Evolutionary conservation across 2,888 invertebrate species (phyloP), one percentile per base, ranked within the genome.

Genomic region (Parnassius smintheus): DNA sequence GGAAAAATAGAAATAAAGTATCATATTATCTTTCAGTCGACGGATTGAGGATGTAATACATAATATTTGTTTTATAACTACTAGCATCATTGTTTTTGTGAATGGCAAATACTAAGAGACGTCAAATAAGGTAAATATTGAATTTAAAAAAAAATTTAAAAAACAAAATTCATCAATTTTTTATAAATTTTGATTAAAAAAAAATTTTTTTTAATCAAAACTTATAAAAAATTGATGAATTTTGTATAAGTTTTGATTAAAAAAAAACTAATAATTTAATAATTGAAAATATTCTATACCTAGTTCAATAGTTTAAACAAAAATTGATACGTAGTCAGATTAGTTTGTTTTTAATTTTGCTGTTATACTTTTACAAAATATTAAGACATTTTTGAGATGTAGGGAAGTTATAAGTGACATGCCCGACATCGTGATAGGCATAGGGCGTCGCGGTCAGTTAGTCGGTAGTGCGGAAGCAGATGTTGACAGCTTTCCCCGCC

Each of bases 1-100:
- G 86, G 90, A 91, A 91, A 91, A 91, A 91, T 89, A 91, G 90
- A 91, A 88, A 91, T 90, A 91, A 88, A 91, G 87, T 88, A 86
- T 89, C 91, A 89, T 90, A 88, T 89, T 90, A 87, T 90, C 87
- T 83, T 88, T 85, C 82, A 86, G 85, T 85, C 81, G 87, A 84
- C 83, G 86, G 84, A 87, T 88, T 88, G 84, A 85, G 81, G 78
- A 78, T 78, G 76, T 60, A 78, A 79, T 68, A 68, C 66, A 64
- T 71, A 73, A 64, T 71, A 73, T 73, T 73, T 70, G 70, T 74
- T 73, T 72, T 71, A 62, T 66, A 68, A 64, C 64, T 61, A 53
- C 54, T 64, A 55, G 45, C 45, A 44, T 13, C n/a, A 46, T n/a
- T 49, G 49, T 49, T 13, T 48, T 49, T 13, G 10, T n/a, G 7